A percentile compares a stretch with the other conserved stretches of the same genome.
Conservation (phyloP, 2,113 vertebrate genomes). For the Centrocercus urophasianus region DNA sequence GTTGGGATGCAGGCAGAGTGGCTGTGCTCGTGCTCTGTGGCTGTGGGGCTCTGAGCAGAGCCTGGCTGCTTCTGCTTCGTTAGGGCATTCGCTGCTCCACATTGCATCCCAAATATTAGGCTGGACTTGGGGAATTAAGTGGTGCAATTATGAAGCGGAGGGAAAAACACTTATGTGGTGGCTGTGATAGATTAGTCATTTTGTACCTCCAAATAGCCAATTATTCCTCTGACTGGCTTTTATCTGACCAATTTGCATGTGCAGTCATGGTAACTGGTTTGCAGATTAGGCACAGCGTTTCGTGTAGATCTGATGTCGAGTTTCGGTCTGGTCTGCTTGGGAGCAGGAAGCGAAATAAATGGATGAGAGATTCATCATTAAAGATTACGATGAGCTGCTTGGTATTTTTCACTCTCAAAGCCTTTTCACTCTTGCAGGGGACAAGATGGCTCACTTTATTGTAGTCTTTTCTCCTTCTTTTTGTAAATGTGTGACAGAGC, state of each 20-base stretch:
- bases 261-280: slow-evolving; percentile 73
- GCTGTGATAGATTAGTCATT: slow-evolving; percentile 69
- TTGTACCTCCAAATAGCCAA: slow-evolving; percentile 68
- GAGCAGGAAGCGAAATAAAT: background rate
- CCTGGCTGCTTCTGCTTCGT: background rate
- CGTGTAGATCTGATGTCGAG: slow-evolving; percentile 18
- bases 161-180: slow-evolving; percentile 27
- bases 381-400: background rate
- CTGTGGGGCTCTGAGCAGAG: background rate
- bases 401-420: background rate
- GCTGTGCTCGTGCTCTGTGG: background rate
- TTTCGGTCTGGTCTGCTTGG: background rate
- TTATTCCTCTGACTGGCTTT: slow-evolving; percentile 70
- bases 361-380: background rate
- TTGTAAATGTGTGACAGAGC: background rate
- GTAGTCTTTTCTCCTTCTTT: background rate
- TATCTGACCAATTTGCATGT: slow-evolving; percentile 71
- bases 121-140: slow-evolving; percentile 36
- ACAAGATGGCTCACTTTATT: slow-evolving; percentile 23
- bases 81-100: background rate
- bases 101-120: background rate
- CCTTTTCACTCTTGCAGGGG: slow-evolving; percentile 10
- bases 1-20: rapidly evolving
- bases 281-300: slow-evolving; percentile 58
- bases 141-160: slow-evolving; percentile 16